Evolutionary conservation across 2,888 invertebrate genomes (phyloP).

Genomic region (Ectemnius continuus): DNA sequence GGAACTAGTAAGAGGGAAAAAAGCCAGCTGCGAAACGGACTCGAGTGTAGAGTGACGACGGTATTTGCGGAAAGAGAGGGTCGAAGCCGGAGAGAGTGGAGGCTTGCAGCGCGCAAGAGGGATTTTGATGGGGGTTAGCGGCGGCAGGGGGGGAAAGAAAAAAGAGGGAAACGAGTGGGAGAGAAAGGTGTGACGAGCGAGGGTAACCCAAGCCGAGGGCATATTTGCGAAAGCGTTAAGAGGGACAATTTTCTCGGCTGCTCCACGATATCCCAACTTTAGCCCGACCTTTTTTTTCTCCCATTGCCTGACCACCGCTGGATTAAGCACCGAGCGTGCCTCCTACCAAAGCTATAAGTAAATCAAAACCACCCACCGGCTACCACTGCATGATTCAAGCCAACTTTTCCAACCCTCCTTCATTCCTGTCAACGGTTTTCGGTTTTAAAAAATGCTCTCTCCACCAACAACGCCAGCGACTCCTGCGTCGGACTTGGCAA

Average conservation of each 20-base stretch:
- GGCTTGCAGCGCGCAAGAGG: conserved; percentile 2
- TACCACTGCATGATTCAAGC: background rate
- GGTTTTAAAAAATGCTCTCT: too few relatives aligned
- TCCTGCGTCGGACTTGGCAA: too few relatives aligned
- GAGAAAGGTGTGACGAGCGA: conserved; percentile 9
- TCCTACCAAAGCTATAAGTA: conserved; percentile 20
- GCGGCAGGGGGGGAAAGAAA: background rate
- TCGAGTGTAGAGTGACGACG: background rate
- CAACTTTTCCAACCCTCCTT: too few relatives aligned
- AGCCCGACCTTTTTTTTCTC: conserved; percentile 27
- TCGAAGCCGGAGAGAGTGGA: background rate
- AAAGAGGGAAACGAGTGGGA: background rate
- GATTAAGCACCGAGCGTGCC: conserved; percentile 33
- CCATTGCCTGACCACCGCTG: conserved; percentile 19
- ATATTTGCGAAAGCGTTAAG: conserved; percentile 16
- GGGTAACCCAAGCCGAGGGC: background rate
- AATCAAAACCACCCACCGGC: conserved; percentile 27
- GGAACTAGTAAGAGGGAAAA: background rate
- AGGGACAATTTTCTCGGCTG: conserved; percentile 11
- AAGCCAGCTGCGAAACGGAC: background rate
- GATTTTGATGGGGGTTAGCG: conserved; percentile 4
- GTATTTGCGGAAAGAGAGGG: conserved; percentile 16
- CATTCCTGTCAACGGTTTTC: too few relatives aligned
- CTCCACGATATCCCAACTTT: conserved; percentile 13
- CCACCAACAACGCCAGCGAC: too few relatives aligned